phyloP scores from a whole-genome alignment of 2,113 vertebrate species.

The Sorex araneus region DNA sequence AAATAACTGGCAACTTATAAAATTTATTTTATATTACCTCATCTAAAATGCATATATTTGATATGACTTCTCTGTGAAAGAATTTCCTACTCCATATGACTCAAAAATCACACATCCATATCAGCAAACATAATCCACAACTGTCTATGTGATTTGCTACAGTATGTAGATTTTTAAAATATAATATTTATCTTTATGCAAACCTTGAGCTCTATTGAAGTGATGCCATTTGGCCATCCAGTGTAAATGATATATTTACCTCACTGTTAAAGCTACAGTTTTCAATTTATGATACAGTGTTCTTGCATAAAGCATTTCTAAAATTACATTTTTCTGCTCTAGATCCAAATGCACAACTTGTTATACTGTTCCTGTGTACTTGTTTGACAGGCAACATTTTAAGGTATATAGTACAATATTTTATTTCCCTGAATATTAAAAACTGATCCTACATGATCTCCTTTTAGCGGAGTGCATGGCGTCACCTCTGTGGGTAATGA shows the following conservation, averaged over 20 bases:
- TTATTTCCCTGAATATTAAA: slow-evolving; percentile 38
- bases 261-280: not conserved
- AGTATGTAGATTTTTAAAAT: not conserved
- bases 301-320: not conserved
- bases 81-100: not conserved
- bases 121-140: not conserved
- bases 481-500: not conserved
- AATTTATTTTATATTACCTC: not conserved
- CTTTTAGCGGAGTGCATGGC: not conserved
- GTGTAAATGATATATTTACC: not conserved
- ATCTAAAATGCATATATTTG: not conserved
- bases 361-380: not conserved
- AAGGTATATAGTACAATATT: not conserved
- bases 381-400: not conserved
- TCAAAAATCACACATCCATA: not conserved
- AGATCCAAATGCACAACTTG: not conserved
- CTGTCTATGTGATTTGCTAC: not conserved
- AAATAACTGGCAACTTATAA: not conserved
- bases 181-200: not conserved
- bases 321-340: not conserved
- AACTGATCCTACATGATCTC: not conserved
- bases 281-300: not conserved
- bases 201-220: not conserved
- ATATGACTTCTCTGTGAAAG: not conserved
- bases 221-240: not conserved